Conservation (phyloP, 2,888 invertebrate genomes). For the Furcula furcula region DNA sequence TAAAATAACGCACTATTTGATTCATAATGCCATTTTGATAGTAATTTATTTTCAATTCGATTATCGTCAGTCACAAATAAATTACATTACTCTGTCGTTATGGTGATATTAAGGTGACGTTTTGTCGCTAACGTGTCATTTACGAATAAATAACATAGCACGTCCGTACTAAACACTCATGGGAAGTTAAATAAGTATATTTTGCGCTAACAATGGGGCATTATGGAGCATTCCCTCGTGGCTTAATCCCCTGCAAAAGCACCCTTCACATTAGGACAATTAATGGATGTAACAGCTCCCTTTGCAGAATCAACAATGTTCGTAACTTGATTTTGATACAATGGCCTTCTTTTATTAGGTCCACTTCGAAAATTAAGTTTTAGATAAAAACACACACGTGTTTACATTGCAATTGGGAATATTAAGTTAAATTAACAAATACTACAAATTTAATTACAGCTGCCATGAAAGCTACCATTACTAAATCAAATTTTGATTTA, state of each 20-base stretch:
- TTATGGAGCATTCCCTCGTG: slow-evolving; percentile 56
- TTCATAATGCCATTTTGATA: too few species aligned
- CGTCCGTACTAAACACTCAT: slow-evolving; percentile 41
- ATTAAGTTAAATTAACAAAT: slow-evolving; percentile 4
- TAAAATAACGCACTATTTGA: neutral
- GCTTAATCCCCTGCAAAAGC: slow-evolving; percentile 52
- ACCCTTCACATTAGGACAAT: slow-evolving; percentile 70
- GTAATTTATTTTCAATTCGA: slow-evolving; percentile 12
- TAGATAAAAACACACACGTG: slow-evolving; percentile 33
- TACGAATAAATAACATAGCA: slow-evolving; percentile 26
- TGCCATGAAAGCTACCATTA: neutral
- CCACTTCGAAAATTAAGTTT: slow-evolving; percentile 39
- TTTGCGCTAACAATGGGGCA: slow-evolving; percentile 63
- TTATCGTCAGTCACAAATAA: slow-evolving; percentile 15
- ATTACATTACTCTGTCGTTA: slow-evolving; percentile 25
- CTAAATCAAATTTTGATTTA: neutral
- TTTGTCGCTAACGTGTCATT: slow-evolving; percentile 29
- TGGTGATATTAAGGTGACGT: slow-evolving; percentile 20
- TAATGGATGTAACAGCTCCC: slow-evolving; percentile 74
- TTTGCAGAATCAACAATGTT: slow-evolving; percentile 67
- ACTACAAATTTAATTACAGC: neutral
- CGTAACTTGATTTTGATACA: slow-evolving; percentile 66
- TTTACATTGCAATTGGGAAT: neutral
- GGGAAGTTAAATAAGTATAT: slow-evolving; percentile 71
- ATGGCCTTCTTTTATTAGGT: slow-evolving; percentile 61